Base-by-base conservation (phyloP, 2,888 invertebrate genomes). In the Eupithecia dodoneata region DNA sequence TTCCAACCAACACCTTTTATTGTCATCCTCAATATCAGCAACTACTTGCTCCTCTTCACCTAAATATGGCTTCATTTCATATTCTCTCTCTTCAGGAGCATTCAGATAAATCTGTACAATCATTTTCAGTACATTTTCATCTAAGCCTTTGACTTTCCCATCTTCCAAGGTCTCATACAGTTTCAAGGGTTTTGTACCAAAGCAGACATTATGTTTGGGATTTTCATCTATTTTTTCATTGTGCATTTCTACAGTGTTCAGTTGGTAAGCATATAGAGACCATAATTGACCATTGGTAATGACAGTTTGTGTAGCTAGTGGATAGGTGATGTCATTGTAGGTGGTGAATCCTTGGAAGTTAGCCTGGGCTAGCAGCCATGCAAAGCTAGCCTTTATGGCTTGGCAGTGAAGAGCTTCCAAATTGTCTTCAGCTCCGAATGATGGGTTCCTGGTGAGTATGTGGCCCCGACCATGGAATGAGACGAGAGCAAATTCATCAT, bases 281-380 rank as follows among this genome's bases (percentile, higher is more conserved):
- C 98, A 99, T 4, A 96, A 88, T 82, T 97, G 96, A 0, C 99
- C 99, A 92, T 99, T 97, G 0, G 99, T 98, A 63, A 99, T 95
- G 15, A 99, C 94, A 18, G 97, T 97, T 96, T 99, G 99, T 4
- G 98, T 97, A 0, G 97, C 96, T 76, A 99, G 90, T 0, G 99
- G 99, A 89, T 99, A 99, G 0, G 98, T 98, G 30, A 99, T 85
- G 82, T 99, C 99, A 84, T 98, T 97, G 88, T 96, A 98, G 18
- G 98, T 97, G 55, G 97, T 98, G 90, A 99, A 99, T 42, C 99
- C 98, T 91, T 97, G 97, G 89, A 97, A 97, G 88, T 96, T 97
- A 3, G 98, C 98, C 91, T 98, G 97, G 0, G 97, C 96, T 79
- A 97, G 90, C 0, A 98, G 92, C 97, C 98, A 98, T 1, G 97